Evolutionary conservation across 2,888 invertebrate species (phyloP).

Genomic region (Conus canariensis): DNA sequence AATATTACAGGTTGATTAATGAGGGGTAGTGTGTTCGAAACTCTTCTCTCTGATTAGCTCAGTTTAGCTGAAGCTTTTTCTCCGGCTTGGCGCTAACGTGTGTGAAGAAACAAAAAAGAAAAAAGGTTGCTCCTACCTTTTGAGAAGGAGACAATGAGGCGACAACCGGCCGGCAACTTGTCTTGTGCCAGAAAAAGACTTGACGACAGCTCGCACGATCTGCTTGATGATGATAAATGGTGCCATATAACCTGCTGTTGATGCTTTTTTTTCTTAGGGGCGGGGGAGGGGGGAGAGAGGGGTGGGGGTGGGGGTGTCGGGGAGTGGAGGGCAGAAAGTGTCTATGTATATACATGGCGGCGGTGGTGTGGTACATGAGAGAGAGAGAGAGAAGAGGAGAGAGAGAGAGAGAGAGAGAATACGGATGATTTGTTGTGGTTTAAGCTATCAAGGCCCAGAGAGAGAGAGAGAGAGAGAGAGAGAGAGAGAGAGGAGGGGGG

Average conservation of each 20-base stretch:
- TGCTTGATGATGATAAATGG: too few relatives aligned
- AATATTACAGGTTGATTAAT: too few relatives aligned
- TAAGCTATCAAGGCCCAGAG: background rate
- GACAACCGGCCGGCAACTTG: too few relatives aligned
- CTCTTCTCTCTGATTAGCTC: too few relatives aligned
- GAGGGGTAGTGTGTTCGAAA: too few relatives aligned
- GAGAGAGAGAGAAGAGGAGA: background rate
- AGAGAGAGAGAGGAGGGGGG: background rate
- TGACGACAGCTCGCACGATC: too few relatives aligned
- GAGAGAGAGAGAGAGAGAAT: constrained; percentile 29
- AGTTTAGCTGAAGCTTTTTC: too few relatives aligned
- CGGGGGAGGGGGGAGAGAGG: background rate
- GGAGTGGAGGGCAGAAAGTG: background rate
- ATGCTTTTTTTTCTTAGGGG: background rate
- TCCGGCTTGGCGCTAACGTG: too few relatives aligned
- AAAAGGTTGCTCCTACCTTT: too few relatives aligned
- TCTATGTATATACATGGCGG: background rate
- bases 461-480: constrained; percentile 28
- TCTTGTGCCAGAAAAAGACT: too few relatives aligned
- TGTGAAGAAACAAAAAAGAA: too few relatives aligned
- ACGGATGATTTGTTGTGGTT: background rate
- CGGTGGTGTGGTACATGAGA: background rate
- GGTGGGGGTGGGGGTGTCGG: background rate
- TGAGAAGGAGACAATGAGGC: too few relatives aligned
- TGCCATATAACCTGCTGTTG: background rate